Base-by-base conservation (phyloP, 1,140 invertebrate genomes). In the Lucilia cuprina region DNA sequence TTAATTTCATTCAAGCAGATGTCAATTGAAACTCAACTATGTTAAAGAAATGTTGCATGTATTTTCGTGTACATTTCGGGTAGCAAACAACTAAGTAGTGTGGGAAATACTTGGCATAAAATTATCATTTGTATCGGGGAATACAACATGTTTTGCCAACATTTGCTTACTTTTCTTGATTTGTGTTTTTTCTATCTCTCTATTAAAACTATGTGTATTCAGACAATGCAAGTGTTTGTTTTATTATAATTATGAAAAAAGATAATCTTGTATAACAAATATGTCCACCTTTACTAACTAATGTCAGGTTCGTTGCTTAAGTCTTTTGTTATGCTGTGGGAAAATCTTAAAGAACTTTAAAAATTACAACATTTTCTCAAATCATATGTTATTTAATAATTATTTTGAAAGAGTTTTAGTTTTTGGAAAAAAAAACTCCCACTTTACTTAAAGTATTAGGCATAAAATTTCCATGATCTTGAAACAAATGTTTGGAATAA, bases 301-400 rank as follows among this genome's bases (percentile, higher is more conserved):
- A 49, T 49, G n/a, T 80, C 83, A 70, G 55, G 83, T 84, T 84
- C 47, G 78, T 84, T 60, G n/a, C 78, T 82, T 82, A 82, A 84
- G 83, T 84, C 83, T 84, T 74, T 84, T 84, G 78, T 84, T 65
- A 19, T 60, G n/a, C n/a, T 80, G 77, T 80, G 77, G 41, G 77
- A 80, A 70, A 80, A 25, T 50, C n/a, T 50, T 50, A 70, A 70
- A 70, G 19, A 70, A 65, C n/a, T 65, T 14, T 2, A 49, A 49
- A 12, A 49, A 49, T 17, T 5, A 2, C 41, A 41, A 41, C 5
- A 41, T 41, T 7, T 41, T 55, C 50, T 55, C 9, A 21, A 70
- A 21, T 70, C 65, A 70, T 70, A 70, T 25, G 65, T 70, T 70
- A 12, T 25, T 70, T 70, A 70, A 70, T 70, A 70, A 70, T 19